These are phyloP conservation scores for Gastracanthus pulcherrimus DNA, from an alignment of 2,888 invertebrate genomes.

Conservation along the genomic window DNA sequence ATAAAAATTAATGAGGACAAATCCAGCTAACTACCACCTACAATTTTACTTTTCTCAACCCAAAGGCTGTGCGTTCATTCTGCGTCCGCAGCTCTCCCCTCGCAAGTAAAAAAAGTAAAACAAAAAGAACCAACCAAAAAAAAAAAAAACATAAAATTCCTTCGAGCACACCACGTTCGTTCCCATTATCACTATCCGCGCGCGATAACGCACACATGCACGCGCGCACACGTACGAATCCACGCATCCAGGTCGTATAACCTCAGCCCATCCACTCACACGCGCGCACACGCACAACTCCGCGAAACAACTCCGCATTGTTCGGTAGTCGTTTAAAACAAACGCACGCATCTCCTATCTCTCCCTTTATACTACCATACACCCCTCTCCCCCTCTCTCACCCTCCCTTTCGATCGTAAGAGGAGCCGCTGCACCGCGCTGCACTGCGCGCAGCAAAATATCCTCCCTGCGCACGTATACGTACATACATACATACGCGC, in stretches of 20 bases:
- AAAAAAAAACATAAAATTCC: constrained; percentile 17
- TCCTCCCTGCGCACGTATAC: background rate
- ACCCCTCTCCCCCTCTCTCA: too few species aligned
- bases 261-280: background rate
- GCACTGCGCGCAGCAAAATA: background rate
- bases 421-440: constrained; percentile 15
- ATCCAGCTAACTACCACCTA: too few species aligned
- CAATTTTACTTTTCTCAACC: too few species aligned
- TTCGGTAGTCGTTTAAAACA: constrained; percentile 54
- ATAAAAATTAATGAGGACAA: too few species aligned
- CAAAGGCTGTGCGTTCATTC: too few species aligned
- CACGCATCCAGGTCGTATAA: background rate
- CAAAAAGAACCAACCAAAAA: background rate
- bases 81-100: background rate
- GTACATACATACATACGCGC: background rate
- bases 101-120: background rate
- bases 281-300: background rate
- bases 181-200: constrained; percentile 19
- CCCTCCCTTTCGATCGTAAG: constrained; percentile 28
- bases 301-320: constrained; percentile 44
- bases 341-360: constrained; percentile 29
- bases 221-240: background rate
- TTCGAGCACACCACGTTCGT: background rate
- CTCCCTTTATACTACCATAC: too few species aligned
- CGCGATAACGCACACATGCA: background rate